Conservation (phyloP, 2,888 invertebrate genomes). For the Eupeodes latifasciatus region DNA sequence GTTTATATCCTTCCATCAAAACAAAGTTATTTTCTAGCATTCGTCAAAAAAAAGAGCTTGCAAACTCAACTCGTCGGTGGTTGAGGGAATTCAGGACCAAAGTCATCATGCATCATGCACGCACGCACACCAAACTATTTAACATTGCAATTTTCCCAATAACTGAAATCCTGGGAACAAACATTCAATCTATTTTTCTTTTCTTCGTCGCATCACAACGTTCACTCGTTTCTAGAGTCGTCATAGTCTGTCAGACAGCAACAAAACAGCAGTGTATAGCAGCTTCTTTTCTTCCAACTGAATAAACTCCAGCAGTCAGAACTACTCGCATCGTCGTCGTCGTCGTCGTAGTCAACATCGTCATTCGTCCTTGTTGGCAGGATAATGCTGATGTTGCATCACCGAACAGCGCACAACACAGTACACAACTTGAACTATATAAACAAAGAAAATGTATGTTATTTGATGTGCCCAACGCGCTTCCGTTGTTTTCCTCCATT, state of each 20-base stretch:
- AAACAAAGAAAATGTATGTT: constrained; percentile 35
- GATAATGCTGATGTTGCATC: constrained; percentile 40
- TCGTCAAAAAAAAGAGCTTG: constrained; percentile 10
- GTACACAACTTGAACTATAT: neutral
- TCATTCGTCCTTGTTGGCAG: constrained; percentile 39
- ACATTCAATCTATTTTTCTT: constrained; percentile 60
- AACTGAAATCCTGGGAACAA: constrained; percentile 58
- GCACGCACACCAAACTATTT: constrained; percentile 65
- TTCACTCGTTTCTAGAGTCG: neutral
- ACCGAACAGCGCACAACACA: neutral
- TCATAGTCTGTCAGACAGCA: neutral
- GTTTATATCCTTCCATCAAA: neutral
- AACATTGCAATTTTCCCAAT: constrained; percentile 69
- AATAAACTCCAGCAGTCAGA: constrained; percentile 8
- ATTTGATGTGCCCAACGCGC: constrained; percentile 61
- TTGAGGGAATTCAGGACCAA: neutral
- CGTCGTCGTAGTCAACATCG: too few relatives aligned
- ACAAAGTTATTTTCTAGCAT: neutral
- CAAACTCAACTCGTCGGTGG: neutral
- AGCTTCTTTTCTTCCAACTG: constrained; percentile 41
- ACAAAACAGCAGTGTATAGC: too few relatives aligned
- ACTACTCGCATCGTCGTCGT: neutral
- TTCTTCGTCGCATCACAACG: constrained; percentile 24
- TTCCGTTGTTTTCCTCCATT: constrained; percentile 54
- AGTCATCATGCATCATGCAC: constrained; percentile 57